A percentile compares a stretch with the other conserved stretches of the same genome.
Evolutionary conservation across 2,113 vertebrate species (phyloP).

Genomic region (Steatornis caripensis): DNA sequence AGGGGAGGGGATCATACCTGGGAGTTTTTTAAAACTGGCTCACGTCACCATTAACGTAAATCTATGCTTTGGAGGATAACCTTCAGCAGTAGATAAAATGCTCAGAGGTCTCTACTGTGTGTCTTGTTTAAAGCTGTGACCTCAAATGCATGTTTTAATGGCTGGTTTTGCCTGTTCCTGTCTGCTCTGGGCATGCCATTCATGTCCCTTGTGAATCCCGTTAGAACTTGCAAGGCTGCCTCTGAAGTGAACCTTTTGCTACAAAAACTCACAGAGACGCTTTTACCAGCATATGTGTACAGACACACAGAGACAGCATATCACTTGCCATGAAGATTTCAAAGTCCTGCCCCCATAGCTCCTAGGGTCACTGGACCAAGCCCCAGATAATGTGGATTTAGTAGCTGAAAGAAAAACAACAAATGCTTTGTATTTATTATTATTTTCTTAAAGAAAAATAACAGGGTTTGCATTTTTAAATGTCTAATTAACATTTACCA

Average conservation of each 20-base stretch:
- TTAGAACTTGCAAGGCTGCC: not conserved
- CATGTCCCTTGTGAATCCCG: not conserved
- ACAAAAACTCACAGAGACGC: not conserved
- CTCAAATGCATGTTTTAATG: not conserved
- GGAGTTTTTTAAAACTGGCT: not conserved
- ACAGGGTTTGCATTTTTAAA: not conserved
- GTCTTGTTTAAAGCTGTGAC: not conserved
- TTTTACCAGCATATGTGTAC: not conserved
- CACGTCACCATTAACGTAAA: not conserved
- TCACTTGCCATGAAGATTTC: not conserved
- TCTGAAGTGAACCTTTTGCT: not conserved
- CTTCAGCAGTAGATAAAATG: not conserved
- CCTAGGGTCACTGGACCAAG: not conserved
- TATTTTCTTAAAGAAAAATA: not conserved
- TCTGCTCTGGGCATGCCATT: not conserved
- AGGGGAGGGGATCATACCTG: rapidly evolving
- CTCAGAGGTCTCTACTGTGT: not conserved
- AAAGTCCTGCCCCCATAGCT: not conserved
- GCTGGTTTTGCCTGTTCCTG: not conserved
- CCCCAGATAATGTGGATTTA: not conserved
- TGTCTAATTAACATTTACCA: not conserved
- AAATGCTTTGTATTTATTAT: not conserved
- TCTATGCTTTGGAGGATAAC: not conserved
- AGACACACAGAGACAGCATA: not conserved
- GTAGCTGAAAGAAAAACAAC: not conserved